Base-by-base conservation (phyloP, 2,888 invertebrate genomes). In the Patella depressa region DNA sequence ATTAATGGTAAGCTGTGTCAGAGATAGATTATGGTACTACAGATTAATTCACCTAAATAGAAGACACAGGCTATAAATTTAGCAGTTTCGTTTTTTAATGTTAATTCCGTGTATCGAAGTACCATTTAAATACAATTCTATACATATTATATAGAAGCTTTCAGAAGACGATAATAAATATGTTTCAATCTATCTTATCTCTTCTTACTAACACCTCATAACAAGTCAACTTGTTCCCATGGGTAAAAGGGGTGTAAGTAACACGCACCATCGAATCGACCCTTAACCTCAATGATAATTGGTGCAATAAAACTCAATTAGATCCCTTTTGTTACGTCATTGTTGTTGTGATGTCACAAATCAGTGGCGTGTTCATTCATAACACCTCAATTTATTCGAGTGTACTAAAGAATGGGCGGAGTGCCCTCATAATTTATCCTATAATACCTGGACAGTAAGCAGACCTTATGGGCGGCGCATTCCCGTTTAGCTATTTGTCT, bases 291-390 rank as follows among this genome's bases (percentile, higher is more conserved):
- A 65, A 65, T 65, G 65, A 65, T 65, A 65, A 65, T 65, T 65
- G 65, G 65, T 65, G 65, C 65, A 65, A 65, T 65, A 65, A 65
- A 65, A 65, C 65, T 65, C 65, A 24, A 65, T 65, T 65, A 65
- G 65, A 24, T 65, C 12, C 24, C 65, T 24, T 65, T 65, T 65
- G 65, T 65, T 65, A 65, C 65, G 65, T 65, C 65, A 65, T 65
- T 65, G 65, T 65, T 65, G 65, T 65, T 14, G 24, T 65, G 65
- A 65, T 65, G 65, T 65, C 65, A 65, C 19, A 24, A 24, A 65
- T 65, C 19, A 24, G 65, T 65, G 65, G 65, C 24, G 65, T 65
- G 65, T 65, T 65, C 24, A 24, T 24, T 65, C 65, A 65, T 65
- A 65, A 65, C 65, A 65, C 65, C 24, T 65, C 65, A 65, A 65